These are phyloP conservation scores for Hylyphantes graminicola DNA, from an alignment of 1,140 invertebrate genomes.

Conservation along the genomic window DNA sequence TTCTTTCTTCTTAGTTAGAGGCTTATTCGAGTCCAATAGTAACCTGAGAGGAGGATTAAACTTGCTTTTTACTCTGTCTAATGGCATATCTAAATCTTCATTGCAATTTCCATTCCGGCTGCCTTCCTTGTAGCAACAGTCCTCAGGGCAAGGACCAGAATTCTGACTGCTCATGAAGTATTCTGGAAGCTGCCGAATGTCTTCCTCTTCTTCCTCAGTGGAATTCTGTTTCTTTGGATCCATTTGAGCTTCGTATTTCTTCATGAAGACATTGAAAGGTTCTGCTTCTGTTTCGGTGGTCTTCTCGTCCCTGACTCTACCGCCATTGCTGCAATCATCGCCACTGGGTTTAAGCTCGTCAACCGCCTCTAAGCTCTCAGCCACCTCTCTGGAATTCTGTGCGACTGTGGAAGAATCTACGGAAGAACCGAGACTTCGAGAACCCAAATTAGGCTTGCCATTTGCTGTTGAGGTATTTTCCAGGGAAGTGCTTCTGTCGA, in stretches of 20 bases:
- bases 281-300: background rate
- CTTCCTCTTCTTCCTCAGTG: background rate
- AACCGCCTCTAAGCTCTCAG: conserved; percentile 32
- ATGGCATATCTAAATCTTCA: background rate
- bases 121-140: conserved; percentile 10
- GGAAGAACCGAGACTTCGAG: conserved; percentile 6
- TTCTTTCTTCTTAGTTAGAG: background rate
- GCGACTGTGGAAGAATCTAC: background rate
- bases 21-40: background rate
- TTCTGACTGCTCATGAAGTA: conserved; percentile 48
- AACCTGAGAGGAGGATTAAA: conserved; percentile 43
- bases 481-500: conserved; percentile 2
- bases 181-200: conserved; percentile 37
- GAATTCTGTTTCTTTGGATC: background rate
- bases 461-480: conserved; percentile 7
- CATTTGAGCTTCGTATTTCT: background rate
- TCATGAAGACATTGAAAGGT: conserved; percentile 26
- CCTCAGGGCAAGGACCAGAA: conserved; percentile 3
- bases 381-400: background rate
- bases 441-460: conserved; percentile 3
- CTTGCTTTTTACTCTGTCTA: conserved; percentile 40
- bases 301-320: background rate
- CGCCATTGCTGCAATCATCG: background rate
- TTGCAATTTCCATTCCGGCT: background rate
- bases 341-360: conserved; percentile 40